Base-by-base conservation (phyloP, 2,113 vertebrate species). In the Cyphomyrus plagiostoma region DNA sequence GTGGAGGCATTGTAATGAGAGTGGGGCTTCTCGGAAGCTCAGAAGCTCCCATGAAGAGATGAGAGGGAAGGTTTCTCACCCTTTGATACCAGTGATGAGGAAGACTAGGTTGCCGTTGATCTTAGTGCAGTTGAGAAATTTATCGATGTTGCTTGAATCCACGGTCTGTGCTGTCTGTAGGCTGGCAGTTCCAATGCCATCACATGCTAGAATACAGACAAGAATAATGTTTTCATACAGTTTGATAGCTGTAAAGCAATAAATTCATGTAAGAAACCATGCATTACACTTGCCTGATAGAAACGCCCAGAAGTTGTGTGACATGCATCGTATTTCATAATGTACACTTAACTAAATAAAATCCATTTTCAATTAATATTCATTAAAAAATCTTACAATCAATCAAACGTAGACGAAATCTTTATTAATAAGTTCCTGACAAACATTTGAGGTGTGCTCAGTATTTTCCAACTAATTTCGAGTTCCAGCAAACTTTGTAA, bases 31-130 rank as follows among this genome's bases (percentile, higher is more conserved):
- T 80, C 1, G 30, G 4, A 77, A 35, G 8, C 30, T 17, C 30
- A 39, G 74, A 80, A 19, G 30, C 35, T 80, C 35, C 35, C 74
- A 39, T 6, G 19, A 80, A 80, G 35, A 42, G 4, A 42, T 80
- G 3, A 15, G 4, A 80, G 13, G 10, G 35, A 35, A n/a, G 50
- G 50, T 23, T 87, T 94, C 97, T 97, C 90, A 99, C 98, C 98
- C 98, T 90, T 99, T 98, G 93, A 99, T 99, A 48, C 98, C 98
- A 58, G 98, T 99, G 92, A 99, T 98, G 84, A 99, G 98, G 92
- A 99, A 99, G 92, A 99, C 97, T 90, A 99, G 95, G 94, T 99
- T 99, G 90, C 98, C 98, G 87, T 99, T 99, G 96, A 99, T 99
- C 95, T 99, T 99, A 90, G 98, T 99, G 90, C 98, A 99, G 96